phyloP scores from a whole-genome alignment of 2,113 vertebrate genomes.

The Mus spicilegus region DNA sequence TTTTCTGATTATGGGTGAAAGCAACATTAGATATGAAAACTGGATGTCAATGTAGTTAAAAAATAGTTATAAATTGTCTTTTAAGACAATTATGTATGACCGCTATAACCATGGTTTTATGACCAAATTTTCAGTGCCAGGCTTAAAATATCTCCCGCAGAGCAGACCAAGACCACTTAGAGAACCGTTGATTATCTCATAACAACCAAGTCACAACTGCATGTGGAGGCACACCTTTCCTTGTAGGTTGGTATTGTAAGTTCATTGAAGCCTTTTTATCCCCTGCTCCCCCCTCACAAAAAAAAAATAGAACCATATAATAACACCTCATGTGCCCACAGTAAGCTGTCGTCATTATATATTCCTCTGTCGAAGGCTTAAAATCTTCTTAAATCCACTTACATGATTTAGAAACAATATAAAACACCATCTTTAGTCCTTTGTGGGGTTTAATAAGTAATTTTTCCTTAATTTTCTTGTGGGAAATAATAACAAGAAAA shows the following conservation, averaged over 20 bases:
- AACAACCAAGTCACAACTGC: neutral
- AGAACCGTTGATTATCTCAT: neutral
- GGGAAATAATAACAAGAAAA: neutral
- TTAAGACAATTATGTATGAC: no score
- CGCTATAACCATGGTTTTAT: neutral
- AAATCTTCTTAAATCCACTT: neutral
- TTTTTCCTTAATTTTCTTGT: neutral
- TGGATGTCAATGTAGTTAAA: neutral
- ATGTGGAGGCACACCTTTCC: neutral
- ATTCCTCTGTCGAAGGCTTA: neutral
- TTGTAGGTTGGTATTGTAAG: no score
- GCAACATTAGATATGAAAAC: neutral
- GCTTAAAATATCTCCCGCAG: neutral
- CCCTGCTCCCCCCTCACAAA: no score
- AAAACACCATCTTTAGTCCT: neutral
- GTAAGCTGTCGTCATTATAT: neutral
- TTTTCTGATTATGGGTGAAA: neutral
- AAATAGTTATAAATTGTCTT: no score
- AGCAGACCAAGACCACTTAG: neutral
- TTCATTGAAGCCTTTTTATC: neutral
- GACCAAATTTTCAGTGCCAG: neutral
- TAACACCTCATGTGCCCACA: neutral
- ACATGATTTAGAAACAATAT: neutral
- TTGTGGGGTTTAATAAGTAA: neutral
- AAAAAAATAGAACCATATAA: neutral